Percentiles rank a stretch among this genome's conserved stretches.
These are phyloP conservation scores for Diogma glabrata DNA, from an alignment of 2,888 invertebrate species.

Conservation along the genomic window DNA sequence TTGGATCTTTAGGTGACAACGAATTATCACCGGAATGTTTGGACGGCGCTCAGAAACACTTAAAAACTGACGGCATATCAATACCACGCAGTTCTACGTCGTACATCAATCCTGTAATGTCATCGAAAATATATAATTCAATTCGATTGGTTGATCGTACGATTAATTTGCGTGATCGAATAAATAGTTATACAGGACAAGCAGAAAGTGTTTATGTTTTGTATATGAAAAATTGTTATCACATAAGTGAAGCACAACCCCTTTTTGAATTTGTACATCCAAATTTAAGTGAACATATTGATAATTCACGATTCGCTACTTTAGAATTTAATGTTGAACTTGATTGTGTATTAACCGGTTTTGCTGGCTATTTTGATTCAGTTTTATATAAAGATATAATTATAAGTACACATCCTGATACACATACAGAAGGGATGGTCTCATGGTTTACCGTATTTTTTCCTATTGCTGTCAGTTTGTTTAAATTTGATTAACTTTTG, in stretches of 20 bases:
- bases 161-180: conserved; percentile 26
- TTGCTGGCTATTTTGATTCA: conserved; percentile 93
- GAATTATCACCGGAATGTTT: conserved; percentile 97
- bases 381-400: conserved; percentile 70
- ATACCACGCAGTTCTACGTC: conserved; percentile 87
- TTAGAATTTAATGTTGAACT: conserved; percentile 57
- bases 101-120: conserved; percentile 85
- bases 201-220: conserved; percentile 86
- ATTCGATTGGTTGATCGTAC: conserved; percentile 37
- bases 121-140: conserved; percentile 74
- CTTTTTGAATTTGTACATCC: conserved; percentile 90
- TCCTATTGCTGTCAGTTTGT: conserved; percentile 59
- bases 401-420: conserved; percentile 81
- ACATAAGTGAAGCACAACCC: conserved; percentile 30
- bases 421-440: conserved; percentile 85
- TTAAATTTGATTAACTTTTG: too few species aligned
- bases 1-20: conserved; percentile 97
- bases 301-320: conserved; percentile 62
- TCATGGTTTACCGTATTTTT: conserved; percentile 98
- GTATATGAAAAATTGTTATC: conserved; percentile 57
- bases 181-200: conserved; percentile 29
- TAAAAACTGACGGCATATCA: conserved; percentile 78
- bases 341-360: conserved; percentile 81
- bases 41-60: conserved; percentile 80
- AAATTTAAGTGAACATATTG: conserved; percentile 50